Evolutionary conservation across 2,797 vertebrate genomes (phyloP).

Genomic region (Liasis olivaceus): DNA sequence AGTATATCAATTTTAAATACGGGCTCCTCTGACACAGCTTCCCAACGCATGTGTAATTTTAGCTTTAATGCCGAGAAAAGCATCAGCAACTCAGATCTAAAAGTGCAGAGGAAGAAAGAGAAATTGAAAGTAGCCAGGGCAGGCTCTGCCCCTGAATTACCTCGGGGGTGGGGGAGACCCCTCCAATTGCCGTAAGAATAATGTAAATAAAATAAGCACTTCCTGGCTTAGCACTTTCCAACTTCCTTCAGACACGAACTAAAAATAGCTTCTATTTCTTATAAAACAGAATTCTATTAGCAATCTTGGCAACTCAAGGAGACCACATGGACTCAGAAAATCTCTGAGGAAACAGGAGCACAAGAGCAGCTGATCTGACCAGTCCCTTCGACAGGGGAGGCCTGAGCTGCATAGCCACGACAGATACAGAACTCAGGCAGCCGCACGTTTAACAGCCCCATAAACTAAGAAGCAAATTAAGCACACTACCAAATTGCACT

Average conservation of each 20-base stretch:
- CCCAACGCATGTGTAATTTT: no score
- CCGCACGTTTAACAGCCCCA: constrained; percentile 51
- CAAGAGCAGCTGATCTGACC: neutral
- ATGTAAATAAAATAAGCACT: neutral
- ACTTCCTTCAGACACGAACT: neutral
- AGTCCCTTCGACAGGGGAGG: neutral
- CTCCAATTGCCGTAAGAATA: neutral
- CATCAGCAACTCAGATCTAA: neutral
- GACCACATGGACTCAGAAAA: neutral
- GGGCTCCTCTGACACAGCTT: neutral
- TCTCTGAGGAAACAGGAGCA: neutral
- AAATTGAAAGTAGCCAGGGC: neutral
- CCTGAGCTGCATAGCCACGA: neutral
- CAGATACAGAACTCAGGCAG: neutral
- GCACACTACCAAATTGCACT: constrained; percentile 32
- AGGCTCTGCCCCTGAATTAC: neutral
- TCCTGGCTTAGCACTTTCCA: neutral
- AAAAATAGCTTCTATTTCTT: neutral
- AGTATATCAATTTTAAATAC: neutral
- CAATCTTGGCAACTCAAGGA: neutral
- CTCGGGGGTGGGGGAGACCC: neutral
- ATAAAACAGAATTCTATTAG: neutral
- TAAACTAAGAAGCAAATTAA: constrained; percentile 26
- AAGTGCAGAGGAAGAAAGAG: neutral
- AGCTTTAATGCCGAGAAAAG: neutral